Conservation (phyloP, 2,113 vertebrate species). For the Myotis davidii region DNA sequence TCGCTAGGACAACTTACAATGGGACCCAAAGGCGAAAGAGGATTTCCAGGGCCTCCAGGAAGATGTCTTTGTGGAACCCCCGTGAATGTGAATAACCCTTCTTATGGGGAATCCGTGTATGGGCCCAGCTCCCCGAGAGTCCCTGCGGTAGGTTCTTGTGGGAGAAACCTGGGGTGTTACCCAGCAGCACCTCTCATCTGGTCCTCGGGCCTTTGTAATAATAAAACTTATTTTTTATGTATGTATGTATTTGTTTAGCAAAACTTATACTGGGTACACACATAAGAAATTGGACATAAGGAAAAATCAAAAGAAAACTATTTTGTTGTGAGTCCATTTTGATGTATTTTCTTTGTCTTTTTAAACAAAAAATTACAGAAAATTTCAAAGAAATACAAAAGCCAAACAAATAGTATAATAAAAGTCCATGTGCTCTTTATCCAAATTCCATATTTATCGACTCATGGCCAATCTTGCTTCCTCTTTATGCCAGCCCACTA, state of each 20-base stretch:
- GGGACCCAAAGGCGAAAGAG: constrained; percentile 95
- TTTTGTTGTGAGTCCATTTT: background rate
- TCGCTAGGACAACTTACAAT: constrained; percentile 90
- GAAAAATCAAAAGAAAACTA: background rate
- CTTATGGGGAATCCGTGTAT: constrained; percentile 85
- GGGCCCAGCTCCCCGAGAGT: constrained; percentile 89
- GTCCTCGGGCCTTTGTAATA: background rate
- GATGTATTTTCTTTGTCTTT: background rate
- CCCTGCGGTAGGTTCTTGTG: constrained; percentile 87
- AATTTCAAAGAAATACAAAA: background rate
- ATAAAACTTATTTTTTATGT: background rate
- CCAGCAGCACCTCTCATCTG: background rate
- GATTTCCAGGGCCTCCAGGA: constrained; percentile 92
- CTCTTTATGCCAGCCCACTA: background rate
- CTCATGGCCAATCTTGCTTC: background rate
- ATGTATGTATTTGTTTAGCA: background rate
- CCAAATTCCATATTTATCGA: background rate
- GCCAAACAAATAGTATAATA: background rate
- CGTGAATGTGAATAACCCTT: constrained; percentile 85
- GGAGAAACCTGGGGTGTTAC: background rate
- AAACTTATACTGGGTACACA: background rate
- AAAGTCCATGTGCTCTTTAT: background rate
- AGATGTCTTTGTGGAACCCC: constrained; percentile 91
- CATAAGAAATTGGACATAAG: background rate
- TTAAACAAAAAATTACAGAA: background rate